Evolutionary conservation across 2,888 invertebrate species (phyloP).

Genomic region (Lysandra coridon): DNA sequence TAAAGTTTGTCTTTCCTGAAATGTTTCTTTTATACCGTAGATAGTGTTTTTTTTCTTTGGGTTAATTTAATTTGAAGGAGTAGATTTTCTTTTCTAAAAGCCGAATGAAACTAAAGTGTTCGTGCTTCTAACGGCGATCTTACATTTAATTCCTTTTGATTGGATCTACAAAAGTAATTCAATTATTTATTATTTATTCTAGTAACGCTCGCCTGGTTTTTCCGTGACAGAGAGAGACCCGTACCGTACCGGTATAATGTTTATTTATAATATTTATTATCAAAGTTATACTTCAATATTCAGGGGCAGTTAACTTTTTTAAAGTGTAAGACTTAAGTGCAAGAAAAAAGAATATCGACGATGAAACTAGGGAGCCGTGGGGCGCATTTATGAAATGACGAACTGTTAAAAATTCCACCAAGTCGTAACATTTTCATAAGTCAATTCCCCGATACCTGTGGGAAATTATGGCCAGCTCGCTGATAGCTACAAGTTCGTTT

Average conservation of each 20-base stretch:
- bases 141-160: not conserved
- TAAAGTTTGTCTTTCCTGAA: slow-evolving; percentile 34
- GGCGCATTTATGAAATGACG: slow-evolving; percentile 39
- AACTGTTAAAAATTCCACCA: slow-evolving; percentile 45
- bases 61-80: slow-evolving; percentile 33
- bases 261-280: not conserved
- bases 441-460: slow-evolving; percentile 46
- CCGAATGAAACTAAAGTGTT: slow-evolving; percentile 25
- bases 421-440: slow-evolving; percentile 45
- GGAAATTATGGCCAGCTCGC: slow-evolving; percentile 44
- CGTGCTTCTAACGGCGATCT: slow-evolving; percentile 9
- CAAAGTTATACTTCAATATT: not conserved
- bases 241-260: not conserved
- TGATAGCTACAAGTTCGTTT: slow-evolving; percentile 38
- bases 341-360: slow-evolving; percentile 12
- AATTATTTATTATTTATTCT: not conserved
- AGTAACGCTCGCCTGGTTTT: not conserved
- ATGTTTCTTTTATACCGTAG: slow-evolving; percentile 31
- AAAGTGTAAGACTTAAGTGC: not conserved
- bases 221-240: not conserved
- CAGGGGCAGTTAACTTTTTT: not conserved
- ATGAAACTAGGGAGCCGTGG: not conserved
- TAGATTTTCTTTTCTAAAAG: slow-evolving; percentile 30
- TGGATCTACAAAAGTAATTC: not conserved
- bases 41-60: slow-evolving; percentile 28